Conservation (phyloP, 2,888 invertebrate species). For the Polymixis flavicincta region DNA sequence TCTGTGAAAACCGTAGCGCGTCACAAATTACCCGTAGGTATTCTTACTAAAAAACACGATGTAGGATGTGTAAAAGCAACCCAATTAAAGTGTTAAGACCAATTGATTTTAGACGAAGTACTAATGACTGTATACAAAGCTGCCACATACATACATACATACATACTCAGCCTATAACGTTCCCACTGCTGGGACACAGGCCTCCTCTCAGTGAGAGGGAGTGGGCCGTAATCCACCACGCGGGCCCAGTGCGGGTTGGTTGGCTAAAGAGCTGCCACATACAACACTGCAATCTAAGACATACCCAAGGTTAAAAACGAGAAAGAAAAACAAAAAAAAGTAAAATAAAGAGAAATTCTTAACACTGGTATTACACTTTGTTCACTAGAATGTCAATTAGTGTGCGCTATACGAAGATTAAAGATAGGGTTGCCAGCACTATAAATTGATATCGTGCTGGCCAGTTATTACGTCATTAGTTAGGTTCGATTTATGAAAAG, state of each 20-base stretch:
- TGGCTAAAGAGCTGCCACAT: too few relatives aligned
- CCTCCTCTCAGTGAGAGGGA: too few relatives aligned
- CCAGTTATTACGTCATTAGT: constrained; percentile 34
- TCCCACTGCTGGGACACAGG: too few relatives aligned
- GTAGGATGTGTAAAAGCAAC: not conserved
- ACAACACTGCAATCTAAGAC: constrained; percentile 19
- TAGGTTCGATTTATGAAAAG: constrained; percentile 47
- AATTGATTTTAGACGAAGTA: constrained; percentile 35
- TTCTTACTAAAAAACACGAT: constrained; percentile 35
- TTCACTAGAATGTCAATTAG: constrained; percentile 49
- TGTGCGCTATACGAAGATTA: constrained; percentile 40
- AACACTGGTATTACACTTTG: constrained; percentile 26
- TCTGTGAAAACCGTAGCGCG: not conserved
- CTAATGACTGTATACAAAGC: constrained; percentile 49
- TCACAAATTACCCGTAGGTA: not conserved
- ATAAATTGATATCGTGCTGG: constrained; percentile 22
- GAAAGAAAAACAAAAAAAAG: constrained; percentile 22
- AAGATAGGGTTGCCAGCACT: constrained; percentile 25
- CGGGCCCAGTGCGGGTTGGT: too few relatives aligned
- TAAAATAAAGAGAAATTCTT: constrained; percentile 41
- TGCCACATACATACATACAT: not conserved
- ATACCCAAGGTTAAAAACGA: constrained; percentile 19
- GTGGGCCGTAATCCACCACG: too few relatives aligned
- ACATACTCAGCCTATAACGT: too few relatives aligned
- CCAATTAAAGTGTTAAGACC: constrained; percentile 48